Percentiles rank a stretch among this genome's conserved stretches.
These are phyloP conservation scores for Porphyrio hochstetteri DNA, from an alignment of 2,113 vertebrate genomes.

Conservation along the genomic window DNA sequence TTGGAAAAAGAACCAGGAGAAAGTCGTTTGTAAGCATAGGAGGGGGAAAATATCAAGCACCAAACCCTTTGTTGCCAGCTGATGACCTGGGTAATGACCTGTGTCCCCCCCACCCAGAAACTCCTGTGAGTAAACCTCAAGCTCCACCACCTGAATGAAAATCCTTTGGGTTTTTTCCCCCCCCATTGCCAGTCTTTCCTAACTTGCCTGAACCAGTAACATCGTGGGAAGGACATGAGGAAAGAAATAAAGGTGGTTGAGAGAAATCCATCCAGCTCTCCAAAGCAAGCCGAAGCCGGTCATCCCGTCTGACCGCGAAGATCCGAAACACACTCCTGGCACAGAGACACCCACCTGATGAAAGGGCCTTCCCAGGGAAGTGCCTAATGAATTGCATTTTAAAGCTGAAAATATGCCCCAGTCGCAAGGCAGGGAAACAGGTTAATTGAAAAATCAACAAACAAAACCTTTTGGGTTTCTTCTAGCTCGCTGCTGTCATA, in stretches of 20 bases:
- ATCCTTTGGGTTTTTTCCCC: fast-evolving
- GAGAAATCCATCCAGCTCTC: neutral
- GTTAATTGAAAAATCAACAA: neutral
- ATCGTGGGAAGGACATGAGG: too few relatives aligned
- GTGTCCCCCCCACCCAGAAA: neutral
- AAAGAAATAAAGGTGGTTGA: fast-evolving
- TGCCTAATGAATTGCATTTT: neutral
- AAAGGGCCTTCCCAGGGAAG: neutral
- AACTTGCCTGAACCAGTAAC: neutral
- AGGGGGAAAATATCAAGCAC: fast-evolving
- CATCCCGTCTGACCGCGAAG: fast-evolving
- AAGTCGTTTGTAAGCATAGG: fast-evolving
- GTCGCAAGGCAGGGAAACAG: neutral
- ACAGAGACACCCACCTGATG: neutral
- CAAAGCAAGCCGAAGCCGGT: neutral
- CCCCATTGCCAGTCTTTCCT: neutral
- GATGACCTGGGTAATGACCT: neutral
- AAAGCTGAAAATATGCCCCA: neutral
- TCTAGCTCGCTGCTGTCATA: neutral
- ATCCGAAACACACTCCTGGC: neutral
- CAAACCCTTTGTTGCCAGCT: fast-evolving
- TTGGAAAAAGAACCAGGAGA: fast-evolving
- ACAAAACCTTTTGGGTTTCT: neutral
- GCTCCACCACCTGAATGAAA: neutral
- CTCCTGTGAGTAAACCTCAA: fast-evolving